These are phyloP conservation scores for Oenanthe oenanthe DNA, from an alignment of 2,113 vertebrate genomes.

Conservation along the genomic window DNA sequence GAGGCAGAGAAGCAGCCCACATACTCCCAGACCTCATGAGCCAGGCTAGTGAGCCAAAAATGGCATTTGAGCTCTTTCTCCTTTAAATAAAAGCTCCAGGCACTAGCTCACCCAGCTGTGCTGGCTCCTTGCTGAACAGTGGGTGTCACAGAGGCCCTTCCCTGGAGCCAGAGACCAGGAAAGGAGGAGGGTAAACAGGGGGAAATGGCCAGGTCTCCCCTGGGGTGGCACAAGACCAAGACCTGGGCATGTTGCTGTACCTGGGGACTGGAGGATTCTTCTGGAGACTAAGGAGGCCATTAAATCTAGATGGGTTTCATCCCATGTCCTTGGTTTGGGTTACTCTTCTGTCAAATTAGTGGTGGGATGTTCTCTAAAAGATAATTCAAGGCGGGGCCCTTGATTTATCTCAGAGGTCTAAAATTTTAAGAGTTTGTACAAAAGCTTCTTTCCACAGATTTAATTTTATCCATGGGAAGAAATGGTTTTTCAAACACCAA, in stretches of 20 bases:
- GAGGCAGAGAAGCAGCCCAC: background rate
- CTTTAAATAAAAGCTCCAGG: background rate
- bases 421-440: background rate
- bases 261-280: rapidly evolving
- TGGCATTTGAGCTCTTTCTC: rapidly evolving
- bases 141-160: background rate
- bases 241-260: rapidly evolving
- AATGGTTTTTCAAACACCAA: background rate
- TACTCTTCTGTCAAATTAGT: background rate
- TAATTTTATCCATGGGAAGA: background rate
- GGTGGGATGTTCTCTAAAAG: background rate
- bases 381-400: background rate
- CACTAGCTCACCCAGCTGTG: background rate
- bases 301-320: background rate
- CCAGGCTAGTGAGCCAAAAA: background rate
- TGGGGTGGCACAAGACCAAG: background rate
- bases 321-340: rapidly evolving
- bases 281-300: background rate
- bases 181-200: background rate
- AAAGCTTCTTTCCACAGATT: background rate
- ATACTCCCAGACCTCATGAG: rapidly evolving
- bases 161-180: rapidly evolving
- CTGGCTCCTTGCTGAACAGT: background rate
- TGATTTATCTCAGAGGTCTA: background rate
- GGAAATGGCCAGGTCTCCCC: background rate